phyloP scores from a whole-genome alignment of 2,113 vertebrate genomes.

The Oceanodroma tethys region DNA sequence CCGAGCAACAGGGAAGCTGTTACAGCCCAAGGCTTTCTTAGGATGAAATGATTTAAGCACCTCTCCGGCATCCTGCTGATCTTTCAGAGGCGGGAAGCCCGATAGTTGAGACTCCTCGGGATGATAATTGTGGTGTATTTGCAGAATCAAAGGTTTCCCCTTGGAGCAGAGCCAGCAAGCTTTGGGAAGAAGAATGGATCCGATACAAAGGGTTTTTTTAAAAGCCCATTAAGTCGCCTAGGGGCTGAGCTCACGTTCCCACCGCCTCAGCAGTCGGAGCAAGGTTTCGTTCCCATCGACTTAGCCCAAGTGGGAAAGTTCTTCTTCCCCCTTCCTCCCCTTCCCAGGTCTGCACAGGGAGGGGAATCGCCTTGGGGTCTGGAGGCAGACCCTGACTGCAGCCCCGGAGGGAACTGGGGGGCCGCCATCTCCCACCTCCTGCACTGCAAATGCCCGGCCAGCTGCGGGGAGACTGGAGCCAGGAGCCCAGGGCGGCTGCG shows the following conservation, averaged over 20 bases:
- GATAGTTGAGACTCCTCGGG: conserved; percentile 12
- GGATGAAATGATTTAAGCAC: conserved; percentile 45
- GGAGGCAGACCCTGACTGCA: not conserved
- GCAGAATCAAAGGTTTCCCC: conserved; percentile 55
- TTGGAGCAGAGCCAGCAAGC: conserved; percentile 32
- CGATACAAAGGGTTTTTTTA: conserved; percentile 33
- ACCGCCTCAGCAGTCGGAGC: not conserved
- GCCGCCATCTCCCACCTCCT: not conserved
- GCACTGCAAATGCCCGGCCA: rapidly evolving
- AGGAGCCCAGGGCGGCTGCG: not conserved
- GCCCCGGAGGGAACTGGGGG: not conserved
- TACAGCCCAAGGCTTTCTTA: conserved; percentile 30
- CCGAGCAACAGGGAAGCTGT: not conserved
- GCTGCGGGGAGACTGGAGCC: not conserved
- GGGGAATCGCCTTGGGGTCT: not conserved
- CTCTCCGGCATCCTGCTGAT: conserved; percentile 18
- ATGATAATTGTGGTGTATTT: conserved; percentile 52
- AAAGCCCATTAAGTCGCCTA: conserved; percentile 42
- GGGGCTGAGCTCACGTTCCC: conserved; percentile 41
- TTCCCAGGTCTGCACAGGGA: not conserved
- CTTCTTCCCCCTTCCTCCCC: not conserved
- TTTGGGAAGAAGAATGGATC: conserved; percentile 48
- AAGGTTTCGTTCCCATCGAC: not conserved
- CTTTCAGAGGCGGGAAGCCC: not conserved
- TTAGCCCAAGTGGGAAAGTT: not conserved